Base-by-base conservation (phyloP, 2,797 vertebrate genomes). In the Balearica regulorum region DNA sequence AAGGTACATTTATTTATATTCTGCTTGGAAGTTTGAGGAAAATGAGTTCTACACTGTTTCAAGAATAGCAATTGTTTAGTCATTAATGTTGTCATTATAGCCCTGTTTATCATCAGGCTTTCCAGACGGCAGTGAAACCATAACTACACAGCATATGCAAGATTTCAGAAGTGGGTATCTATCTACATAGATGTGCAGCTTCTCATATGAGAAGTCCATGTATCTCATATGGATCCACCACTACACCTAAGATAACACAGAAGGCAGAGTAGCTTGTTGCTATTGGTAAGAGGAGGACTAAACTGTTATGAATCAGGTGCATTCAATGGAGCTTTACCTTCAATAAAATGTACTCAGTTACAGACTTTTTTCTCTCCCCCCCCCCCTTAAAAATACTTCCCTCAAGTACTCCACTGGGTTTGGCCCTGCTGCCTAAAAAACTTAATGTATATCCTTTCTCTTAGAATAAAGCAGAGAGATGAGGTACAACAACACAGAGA, bases 381-480 rank as follows among this genome's bases (percentile, higher is more conserved):
- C 31, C 8, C 13, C 44, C 48, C 17, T 82, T 71, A 9, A 12
- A 72, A 85, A 39, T n/a, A 62, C 4, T 70, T 87, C 9, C 22
- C 48, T 78, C 14, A 54, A 61, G 9, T 55, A 62, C 41, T 83
- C 55, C 24, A 61, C 20, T 39, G 25, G 16, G 8, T 65, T 78
- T 53, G 25, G 13, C 11, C 12, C n/a, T 35, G 20, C 10, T 31
- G 17, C 26, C 26, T 55, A 46, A 46, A 72, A 46, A 11, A 9
- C 4, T 5, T 22, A 16, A 51, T 0, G 0, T 7, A 35, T 4
- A 53, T 13, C 11, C 10, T 41, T 65, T 51, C 22, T 71, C n/a
- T 79, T 70, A 35, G 21, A 91, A 51, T 33, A 85, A 72, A 79
- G 29, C 13, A 49, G 17, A 55, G 9, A 69, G 37, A 35, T 39